Percentiles rank a stretch among this genome's conserved stretches.
Evolutionary conservation across 2,888 invertebrate species (phyloP).

Genomic region (Entomobrya multifasciata): DNA sequence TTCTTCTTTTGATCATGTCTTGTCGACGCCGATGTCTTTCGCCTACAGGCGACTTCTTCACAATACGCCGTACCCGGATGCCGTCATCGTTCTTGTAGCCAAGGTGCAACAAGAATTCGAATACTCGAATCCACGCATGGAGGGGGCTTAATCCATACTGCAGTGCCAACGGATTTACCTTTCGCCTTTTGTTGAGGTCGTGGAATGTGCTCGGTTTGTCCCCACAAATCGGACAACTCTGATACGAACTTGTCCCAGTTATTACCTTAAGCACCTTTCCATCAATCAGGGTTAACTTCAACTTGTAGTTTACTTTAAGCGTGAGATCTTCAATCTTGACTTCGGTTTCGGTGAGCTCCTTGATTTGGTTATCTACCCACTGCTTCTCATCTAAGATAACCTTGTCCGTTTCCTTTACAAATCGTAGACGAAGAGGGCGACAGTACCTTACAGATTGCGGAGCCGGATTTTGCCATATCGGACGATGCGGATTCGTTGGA

Average conservation of each 20-base stretch:
- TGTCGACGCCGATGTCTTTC: too few species aligned
- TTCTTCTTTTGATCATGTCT: conserved; percentile 32
- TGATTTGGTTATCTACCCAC: background rate
- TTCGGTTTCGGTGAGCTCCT: background rate
- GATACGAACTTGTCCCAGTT: conserved; percentile 28
- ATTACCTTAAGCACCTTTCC: conserved; percentile 52
- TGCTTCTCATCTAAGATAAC: conserved; percentile 22
- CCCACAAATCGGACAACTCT: background rate
- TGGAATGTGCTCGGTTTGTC: background rate
- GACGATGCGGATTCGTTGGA: background rate
- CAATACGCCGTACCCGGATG: too few species aligned
- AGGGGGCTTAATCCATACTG: too few species aligned
- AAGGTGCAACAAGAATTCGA: conserved; percentile 56
- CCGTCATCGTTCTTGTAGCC: conserved; percentile 37
- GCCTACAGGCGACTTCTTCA: too few species aligned
- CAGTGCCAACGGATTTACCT: background rate
- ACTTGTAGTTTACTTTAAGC: background rate
- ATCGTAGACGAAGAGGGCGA: conserved; percentile 41
- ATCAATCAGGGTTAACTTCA: conserved; percentile 63
- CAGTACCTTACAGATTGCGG: conserved; percentile 55
- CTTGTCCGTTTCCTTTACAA: conserved; percentile 40
- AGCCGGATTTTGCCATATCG: conserved; percentile 31
- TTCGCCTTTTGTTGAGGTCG: background rate
- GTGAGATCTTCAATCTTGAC: background rate
- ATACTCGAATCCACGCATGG: too few species aligned